A percentile compares a stretch with the other conserved stretches of the same genome.
Evolutionary conservation across 2,113 vertebrate genomes (phyloP).

Genomic region (Delphinus delphis): DNA sequence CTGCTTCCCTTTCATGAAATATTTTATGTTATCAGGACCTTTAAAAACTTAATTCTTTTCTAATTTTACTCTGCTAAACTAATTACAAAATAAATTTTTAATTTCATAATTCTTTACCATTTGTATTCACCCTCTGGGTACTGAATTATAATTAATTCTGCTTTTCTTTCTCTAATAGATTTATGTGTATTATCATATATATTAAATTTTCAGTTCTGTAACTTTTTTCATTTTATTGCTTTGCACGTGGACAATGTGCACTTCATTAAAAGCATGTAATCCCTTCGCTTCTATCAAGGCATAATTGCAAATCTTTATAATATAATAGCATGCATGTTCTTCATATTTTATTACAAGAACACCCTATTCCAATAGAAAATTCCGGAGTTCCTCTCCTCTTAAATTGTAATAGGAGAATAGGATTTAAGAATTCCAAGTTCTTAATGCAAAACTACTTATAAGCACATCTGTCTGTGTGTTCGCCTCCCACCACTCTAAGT

Average conservation of each 20-base stretch:
- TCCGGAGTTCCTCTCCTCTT: neutral
- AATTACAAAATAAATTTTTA: slow-evolving; percentile 85
- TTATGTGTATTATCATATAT: slow-evolving; percentile 88
- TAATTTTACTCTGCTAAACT: slow-evolving; percentile 72
- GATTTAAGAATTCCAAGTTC: slow-evolving; percentile 13
- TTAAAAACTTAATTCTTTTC: slow-evolving; percentile 71
- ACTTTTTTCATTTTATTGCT: slow-evolving; percentile 80
- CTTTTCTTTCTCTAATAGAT: slow-evolving; percentile 81
- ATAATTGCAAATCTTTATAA: slow-evolving; percentile 75
- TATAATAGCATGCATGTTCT: slow-evolving; percentile 44
- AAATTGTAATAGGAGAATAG: neutral
- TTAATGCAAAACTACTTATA: neutral
- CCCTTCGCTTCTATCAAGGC: slow-evolving; percentile 71
- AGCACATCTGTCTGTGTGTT: neutral
- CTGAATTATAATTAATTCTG: slow-evolving; percentile 82
- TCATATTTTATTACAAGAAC: slow-evolving; percentile 44
- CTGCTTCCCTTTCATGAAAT: neutral
- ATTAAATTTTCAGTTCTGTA: slow-evolving; percentile 84
- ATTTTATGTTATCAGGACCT: slow-evolving; percentile 61
- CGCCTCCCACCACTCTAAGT: neutral
- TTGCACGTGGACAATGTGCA: slow-evolving; percentile 69
- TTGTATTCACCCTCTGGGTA: slow-evolving; percentile 80
- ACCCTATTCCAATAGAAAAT: neutral
- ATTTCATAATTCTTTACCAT: slow-evolving; percentile 80
- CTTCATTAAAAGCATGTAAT: slow-evolving; percentile 82